Conservation (phyloP, 2,888 invertebrate genomes). For the Agrochola lychnidis region DNA sequence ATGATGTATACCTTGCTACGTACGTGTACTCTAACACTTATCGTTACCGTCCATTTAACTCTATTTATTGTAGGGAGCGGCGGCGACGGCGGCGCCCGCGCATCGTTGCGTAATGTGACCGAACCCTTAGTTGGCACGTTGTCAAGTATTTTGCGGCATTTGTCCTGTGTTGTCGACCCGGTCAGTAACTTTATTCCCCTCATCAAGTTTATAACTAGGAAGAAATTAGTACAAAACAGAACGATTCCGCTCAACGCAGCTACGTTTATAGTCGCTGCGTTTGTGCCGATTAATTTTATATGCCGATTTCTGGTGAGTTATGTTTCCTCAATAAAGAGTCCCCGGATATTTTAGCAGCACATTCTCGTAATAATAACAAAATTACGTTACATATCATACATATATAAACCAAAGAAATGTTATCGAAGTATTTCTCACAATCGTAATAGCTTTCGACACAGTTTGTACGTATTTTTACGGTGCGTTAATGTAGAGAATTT, state of each 20-base stretch:
- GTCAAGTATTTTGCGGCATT: constrained; percentile 86
- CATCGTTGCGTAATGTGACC: constrained; percentile 58
- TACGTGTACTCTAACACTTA: constrained; percentile 38
- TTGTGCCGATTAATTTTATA: constrained; percentile 62
- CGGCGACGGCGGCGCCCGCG: constrained; percentile 57
- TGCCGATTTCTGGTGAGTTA: constrained; percentile 65
- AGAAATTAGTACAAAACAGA: constrained; percentile 56
- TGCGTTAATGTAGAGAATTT: constrained; percentile 52
- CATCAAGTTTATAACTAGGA: constrained; percentile 64
- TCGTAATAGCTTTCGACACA: constrained; percentile 49
- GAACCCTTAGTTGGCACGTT: constrained; percentile 81
- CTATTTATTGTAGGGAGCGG: constrained; percentile 37
- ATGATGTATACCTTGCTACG: constrained; percentile 17
- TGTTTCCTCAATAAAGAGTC: constrained; percentile 72
- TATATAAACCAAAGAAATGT: constrained; percentile 26
- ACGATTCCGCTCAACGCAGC: constrained; percentile 42
- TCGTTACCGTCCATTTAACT: constrained; percentile 53
- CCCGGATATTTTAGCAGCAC: constrained; percentile 64
- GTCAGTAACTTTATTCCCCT: constrained; percentile 76
- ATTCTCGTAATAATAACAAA: constrained; percentile 33
- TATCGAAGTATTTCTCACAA: constrained; percentile 41
- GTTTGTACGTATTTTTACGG: constrained; percentile 48
- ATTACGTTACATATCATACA: constrained; percentile 30
- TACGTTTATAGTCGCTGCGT: constrained; percentile 21
- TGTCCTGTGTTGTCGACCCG: constrained; percentile 82